Conservation (phyloP, 1,140 invertebrate genomes). For the Neodiprion virginianus region DNA sequence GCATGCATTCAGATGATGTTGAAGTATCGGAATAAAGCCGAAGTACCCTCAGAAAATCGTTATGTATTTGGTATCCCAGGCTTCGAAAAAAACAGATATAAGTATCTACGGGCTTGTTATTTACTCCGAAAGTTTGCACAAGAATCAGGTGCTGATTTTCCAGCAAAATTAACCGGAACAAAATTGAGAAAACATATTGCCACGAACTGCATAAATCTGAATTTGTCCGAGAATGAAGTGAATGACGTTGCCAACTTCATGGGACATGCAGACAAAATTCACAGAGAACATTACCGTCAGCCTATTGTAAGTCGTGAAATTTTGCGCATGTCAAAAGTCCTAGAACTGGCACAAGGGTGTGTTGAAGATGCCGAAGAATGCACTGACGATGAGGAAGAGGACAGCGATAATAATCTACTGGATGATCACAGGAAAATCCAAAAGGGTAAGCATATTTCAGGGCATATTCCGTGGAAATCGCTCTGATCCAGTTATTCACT, state of each 20-base stretch:
- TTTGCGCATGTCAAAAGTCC: conserved; percentile 3
- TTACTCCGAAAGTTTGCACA: conserved; percentile 6
- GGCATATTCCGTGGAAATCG: not conserved
- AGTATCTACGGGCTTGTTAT: conserved; percentile 12
- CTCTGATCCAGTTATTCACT: not conserved
- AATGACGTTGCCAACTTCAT: conserved; percentile 19
- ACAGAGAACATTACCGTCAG: conserved; percentile 21
- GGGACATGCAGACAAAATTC: conserved; percentile 26
- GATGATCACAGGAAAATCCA: not conserved
- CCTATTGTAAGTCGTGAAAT: conserved; percentile 20
- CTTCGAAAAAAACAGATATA: not conserved
- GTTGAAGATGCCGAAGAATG: not conserved
- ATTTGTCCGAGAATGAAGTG: conserved; percentile 18
- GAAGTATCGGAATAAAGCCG: conserved; percentile 13
- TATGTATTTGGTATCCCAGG: conserved; percentile 21
- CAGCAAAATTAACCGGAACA: conserved; percentile 1
- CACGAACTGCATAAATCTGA: conserved; percentile 16
- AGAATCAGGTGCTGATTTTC: not conserved
- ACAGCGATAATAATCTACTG: not conserved
- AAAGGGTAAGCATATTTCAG: not conserved
- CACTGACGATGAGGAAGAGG: not conserved
- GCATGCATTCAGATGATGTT: conserved; percentile 21
- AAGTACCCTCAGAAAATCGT: conserved; percentile 14
- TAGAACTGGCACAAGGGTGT: not conserved
- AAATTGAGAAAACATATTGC: conserved; percentile 17